Evolutionary conservation across 1,140 invertebrate species (phyloP), one percentile per base, ranked within the genome.

Genomic region (Neuroterus valhalla): DNA sequence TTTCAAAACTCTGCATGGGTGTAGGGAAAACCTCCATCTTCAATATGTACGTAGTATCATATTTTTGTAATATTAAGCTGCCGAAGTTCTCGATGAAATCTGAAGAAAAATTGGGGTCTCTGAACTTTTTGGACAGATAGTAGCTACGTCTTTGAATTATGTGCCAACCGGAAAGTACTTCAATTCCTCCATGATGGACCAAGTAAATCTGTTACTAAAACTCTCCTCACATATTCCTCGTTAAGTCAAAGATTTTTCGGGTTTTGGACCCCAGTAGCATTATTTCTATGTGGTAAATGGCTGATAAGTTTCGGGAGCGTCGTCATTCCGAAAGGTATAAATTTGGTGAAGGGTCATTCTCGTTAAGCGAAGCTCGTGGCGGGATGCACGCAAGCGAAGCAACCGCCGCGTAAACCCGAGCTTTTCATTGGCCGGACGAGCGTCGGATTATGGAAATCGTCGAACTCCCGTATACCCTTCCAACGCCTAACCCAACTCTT

Each of bases 391-490:
- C 70, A 44, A 62, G 1, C 52, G 70, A 68, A 26, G 44, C 11
- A 45, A 46, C 52, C 70, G 38, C 42, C 70, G 79, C 81, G 85
- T 87, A 86, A 85, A 85, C 79, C 78, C 71, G 75, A 69, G 81
- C 66, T 88, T 86, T 86, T 84, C 86, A 87, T 87, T 85, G 85
- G 80, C 19, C 79, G 71, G 72, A 70, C 74, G 71, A 75, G 72
- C 67, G 70, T 80, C 78, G 85, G 86, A 87, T 88, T 88, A 88
- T 86, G 86, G 85, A 87, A 88, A 88, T 87, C 77, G 67, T 75
- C 68, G 66, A 81, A 81, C 68, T 76, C 73, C 77, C 70, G 45
- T 26, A 74, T 70, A 74, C 68, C 71, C 78, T 76, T 78, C 48
- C 52, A 48, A 71, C 50, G 78, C 79, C 80, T 84, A 86, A 84